Percentiles rank a stretch among this genome's conserved stretches.
These are phyloP conservation scores for Cantharis lateralis DNA, from an alignment of 2,888 invertebrate species.

Conservation along the genomic window DNA sequence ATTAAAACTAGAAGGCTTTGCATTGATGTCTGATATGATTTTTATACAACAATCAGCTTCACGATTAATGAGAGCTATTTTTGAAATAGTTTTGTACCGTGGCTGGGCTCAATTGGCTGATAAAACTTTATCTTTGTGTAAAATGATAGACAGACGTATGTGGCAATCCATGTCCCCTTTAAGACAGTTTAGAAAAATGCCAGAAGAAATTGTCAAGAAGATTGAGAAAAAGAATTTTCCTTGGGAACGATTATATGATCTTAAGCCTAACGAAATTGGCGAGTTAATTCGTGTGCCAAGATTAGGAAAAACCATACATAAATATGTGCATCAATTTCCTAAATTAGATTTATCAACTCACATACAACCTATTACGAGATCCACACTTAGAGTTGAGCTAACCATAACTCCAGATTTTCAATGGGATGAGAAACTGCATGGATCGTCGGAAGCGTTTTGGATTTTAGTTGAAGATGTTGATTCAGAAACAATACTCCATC, in stretches of 20 bases:
- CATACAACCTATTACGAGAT: conserved; percentile 95
- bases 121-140: conserved; percentile 92
- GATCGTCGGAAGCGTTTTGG: conserved; percentile 86
- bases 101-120: conserved; percentile 99
- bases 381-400: conserved; percentile 91
- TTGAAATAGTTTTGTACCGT: conserved; percentile 88
- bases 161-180: conserved; percentile 99
- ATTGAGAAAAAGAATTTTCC: conserved; percentile 97
- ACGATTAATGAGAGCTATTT: conserved; percentile 92
- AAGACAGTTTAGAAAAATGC: conserved; percentile 96
- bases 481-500: conserved; percentile 89
- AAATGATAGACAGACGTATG: conserved; percentile 98
- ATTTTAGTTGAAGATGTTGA: conserved; percentile 87
- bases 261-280: conserved; percentile 96
- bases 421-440: conserved; percentile 95
- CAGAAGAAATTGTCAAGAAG: conserved; percentile 94
- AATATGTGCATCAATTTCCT: conserved; percentile 95
- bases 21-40: conserved; percentile 99
- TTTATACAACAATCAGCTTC: conserved; percentile 98
- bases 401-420: conserved; percentile 99
- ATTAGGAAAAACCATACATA: conserved; percentile 93
- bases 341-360: conserved; percentile 95
- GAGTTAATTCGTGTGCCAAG: conserved; percentile 91
- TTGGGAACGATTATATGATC: conserved; percentile 92
- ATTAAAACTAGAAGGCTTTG: conserved; percentile 96